Conservation (phyloP, 2,888 invertebrate species). For the Gnatocerus cornutus region DNA sequence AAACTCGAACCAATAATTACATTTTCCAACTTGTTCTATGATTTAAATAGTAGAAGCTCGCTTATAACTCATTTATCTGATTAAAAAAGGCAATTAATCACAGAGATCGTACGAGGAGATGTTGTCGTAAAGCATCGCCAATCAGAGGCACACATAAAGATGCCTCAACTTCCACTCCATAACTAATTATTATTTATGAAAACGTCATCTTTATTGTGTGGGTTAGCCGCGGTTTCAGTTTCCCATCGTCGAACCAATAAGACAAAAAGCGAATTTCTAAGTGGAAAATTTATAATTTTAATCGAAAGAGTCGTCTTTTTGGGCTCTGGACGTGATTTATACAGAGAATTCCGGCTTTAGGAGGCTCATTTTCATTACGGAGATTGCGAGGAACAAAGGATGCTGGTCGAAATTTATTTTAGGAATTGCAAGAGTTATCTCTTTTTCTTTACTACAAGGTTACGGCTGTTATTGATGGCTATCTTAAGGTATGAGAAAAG, state of each 20-base stretch:
- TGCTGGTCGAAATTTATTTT: too few species aligned
- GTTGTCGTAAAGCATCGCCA: conserved; percentile 39
- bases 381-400: background rate
- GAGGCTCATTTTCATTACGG: conserved; percentile 3
- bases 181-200: conserved; percentile 45
- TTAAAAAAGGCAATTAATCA: conserved; percentile 46
- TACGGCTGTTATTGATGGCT: background rate
- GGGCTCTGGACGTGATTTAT: background rate
- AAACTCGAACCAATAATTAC: conserved; percentile 25
- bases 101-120: conserved; percentile 22
- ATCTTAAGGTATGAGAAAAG: conserved; percentile 1
- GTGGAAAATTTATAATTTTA: conserved; percentile 12
- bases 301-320: conserved; percentile 13
- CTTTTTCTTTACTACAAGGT: conserved; percentile 4
- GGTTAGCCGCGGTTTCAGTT: conserved; percentile 17
- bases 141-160: conserved; percentile 38
- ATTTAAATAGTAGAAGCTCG: conserved; percentile 26
- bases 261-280: background rate
- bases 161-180: conserved; percentile 28
- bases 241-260: conserved; percentile 10
- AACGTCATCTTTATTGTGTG: conserved; percentile 12
- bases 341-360: background rate
- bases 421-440: background rate
- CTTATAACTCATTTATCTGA: conserved; percentile 42
- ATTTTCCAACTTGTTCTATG: conserved; percentile 33